These are phyloP conservation scores for Drosophila peninsularis DNA, from an alignment of 2,888 invertebrate genomes.

Conservation along the genomic window DNA sequence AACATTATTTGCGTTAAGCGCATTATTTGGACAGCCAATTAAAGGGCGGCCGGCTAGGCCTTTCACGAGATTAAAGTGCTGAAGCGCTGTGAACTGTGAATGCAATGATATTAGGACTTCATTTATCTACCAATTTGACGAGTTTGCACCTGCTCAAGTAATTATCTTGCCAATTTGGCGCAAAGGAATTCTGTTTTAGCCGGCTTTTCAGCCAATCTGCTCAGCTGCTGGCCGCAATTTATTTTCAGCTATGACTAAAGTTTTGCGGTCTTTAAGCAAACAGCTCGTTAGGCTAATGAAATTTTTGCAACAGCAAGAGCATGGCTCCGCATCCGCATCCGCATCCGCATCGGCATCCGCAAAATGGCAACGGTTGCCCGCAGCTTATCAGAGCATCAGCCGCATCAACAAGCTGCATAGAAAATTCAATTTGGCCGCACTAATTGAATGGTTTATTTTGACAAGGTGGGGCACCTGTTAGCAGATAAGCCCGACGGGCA, in stretches of 20 bases:
- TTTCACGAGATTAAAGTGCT: not conserved
- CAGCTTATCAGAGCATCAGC: constrained; percentile 67
- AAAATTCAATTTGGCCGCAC: constrained; percentile 73
- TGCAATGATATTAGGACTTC: not conserved
- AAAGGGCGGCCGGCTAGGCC: constrained; percentile 3
- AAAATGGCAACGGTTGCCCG: constrained; percentile 44
- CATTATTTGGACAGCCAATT: constrained; percentile 47
- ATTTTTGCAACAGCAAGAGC: constrained; percentile 47
- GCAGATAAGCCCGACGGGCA: constrained; percentile 56
- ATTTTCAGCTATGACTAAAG: constrained; percentile 49
- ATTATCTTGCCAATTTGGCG: constrained; percentile 1
- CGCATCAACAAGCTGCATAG: constrained; percentile 73
- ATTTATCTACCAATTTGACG: not conserved
- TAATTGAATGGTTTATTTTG: constrained; percentile 78
- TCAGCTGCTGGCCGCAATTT: constrained; percentile 41
- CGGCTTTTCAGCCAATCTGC: constrained; percentile 7
- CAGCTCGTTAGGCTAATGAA: constrained; percentile 76
- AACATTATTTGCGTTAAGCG: constrained; percentile 67
- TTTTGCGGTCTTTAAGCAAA: constrained; percentile 62
- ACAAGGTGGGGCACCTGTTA: constrained; percentile 66
- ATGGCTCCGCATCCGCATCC: not conserved
- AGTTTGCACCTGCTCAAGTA: not conserved
- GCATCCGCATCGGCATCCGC: not conserved
- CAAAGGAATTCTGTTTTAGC: not conserved
- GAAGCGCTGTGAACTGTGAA: not conserved